A percentile compares a stretch with the other conserved stretches of the same genome.
Evolutionary conservation across 2,888 invertebrate genomes (phyloP).

Genomic region (Scaeva pyrastri): DNA sequence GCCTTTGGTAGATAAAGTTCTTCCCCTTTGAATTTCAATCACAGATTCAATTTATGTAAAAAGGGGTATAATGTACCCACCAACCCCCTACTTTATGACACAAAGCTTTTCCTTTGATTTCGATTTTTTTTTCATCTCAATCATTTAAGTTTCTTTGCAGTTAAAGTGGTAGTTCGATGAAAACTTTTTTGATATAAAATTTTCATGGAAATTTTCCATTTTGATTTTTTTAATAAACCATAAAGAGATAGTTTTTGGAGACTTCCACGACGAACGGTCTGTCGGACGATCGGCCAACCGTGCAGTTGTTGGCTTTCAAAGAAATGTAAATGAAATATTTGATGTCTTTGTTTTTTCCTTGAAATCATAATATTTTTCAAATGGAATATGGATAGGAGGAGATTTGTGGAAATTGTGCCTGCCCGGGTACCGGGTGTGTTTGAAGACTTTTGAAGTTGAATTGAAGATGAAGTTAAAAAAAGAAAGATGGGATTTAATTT

Average conservation of each 20-base stretch:
- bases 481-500: not conserved
- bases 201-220: slow-evolving; percentile 54
- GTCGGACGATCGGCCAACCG: no score
- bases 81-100: not conserved
- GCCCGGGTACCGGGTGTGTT: slow-evolving; percentile 27
- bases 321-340: slow-evolving; percentile 37
- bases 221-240: slow-evolving; percentile 58
- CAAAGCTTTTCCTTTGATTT: not conserved
- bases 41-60: slow-evolving; percentile 16
- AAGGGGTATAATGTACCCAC: not conserved
- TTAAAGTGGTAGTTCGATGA: not conserved
- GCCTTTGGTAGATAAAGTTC: slow-evolving; percentile 13
- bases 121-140: not conserved
- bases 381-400: not conserved
- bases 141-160: not conserved
- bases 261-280: no score
- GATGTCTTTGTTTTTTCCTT: not conserved
- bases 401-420: slow-evolving; percentile 4
- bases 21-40: slow-evolving; percentile 31
- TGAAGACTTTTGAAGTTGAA: slow-evolving; percentile 1
- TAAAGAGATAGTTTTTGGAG: slow-evolving; percentile 47
- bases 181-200: slow-evolving; percentile 54
- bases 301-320: slow-evolving; percentile 15
- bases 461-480: not conserved
- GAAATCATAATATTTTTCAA: not conserved